Evolutionary conservation across 92 coral and sea anemone species (phyloP).

Genomic region (Epizoanthus illoricatus): DNA sequence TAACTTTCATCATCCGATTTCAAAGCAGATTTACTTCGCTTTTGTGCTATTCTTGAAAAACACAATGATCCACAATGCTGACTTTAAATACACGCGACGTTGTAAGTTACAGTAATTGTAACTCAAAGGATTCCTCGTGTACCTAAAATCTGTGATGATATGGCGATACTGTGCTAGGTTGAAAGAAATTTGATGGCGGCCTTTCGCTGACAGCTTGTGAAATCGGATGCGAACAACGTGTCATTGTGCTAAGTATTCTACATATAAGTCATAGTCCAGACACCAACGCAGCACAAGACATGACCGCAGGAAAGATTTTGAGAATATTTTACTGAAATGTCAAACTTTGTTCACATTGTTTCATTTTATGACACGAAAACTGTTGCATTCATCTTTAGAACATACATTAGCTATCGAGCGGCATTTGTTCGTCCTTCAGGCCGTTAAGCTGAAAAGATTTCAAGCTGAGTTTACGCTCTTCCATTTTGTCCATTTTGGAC

Average conservation of each 20-base stretch:
- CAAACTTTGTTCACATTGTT: too few relatives aligned
- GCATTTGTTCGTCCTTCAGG: too few relatives aligned
- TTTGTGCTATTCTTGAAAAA: not conserved
- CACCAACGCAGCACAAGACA: not conserved
- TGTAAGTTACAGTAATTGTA: not conserved
- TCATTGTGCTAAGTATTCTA: not conserved
- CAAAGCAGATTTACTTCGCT: slow-evolving; percentile 9
- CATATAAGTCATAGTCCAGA: not conserved
- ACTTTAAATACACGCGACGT: not conserved
- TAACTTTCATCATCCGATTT: slow-evolving; percentile 16
- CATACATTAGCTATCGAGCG: too few relatives aligned
- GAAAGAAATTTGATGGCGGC: slow-evolving; percentile 1
- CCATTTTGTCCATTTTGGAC: too few relatives aligned
- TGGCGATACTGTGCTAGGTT: not conserved
- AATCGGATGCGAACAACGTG: slow-evolving; percentile 26
- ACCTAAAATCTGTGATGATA: not conserved
- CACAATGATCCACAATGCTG: too few relatives aligned
- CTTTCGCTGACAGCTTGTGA: slow-evolving; percentile 7
- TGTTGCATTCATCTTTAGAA: too few relatives aligned
- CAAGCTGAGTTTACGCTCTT: too few relatives aligned
- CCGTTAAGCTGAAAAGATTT: too few relatives aligned
- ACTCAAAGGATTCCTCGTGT: not conserved
- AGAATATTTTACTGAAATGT: too few relatives aligned
- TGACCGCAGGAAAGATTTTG: not conserved
- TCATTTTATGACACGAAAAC: too few relatives aligned